Evolutionary conservation across 1,140 invertebrate species (phyloP), one percentile per base, ranked within the genome.

Genomic region (Plectus sambesii): DNA sequence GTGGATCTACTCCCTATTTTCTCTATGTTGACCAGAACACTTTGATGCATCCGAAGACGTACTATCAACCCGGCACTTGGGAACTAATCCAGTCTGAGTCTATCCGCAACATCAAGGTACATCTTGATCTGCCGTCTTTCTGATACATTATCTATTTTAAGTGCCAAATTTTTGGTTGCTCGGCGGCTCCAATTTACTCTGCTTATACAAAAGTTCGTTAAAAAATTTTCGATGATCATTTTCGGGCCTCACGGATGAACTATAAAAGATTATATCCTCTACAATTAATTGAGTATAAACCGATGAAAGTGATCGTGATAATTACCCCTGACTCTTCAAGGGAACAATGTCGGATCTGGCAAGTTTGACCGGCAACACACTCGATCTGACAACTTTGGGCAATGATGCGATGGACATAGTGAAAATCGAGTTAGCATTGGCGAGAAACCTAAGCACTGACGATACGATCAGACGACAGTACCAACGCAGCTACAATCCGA

Each of bases 11-110:
- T n/a, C 20, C 54, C 23, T 62, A 55, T 35, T 45, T 49, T 1
- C 23, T 62, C 15, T 50, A 47, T 30, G 17, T 62, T n/a, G 60
- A 62, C 38, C 60, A 62, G 37, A 45, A 47, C 22, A 44, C 51
- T 9, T 43, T 47, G 12, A 27, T 51, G 1, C 33, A 35, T 19
- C 19, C 17, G 20, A 38, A 49, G 33, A 58, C 45, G 15, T 58
- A 55, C 33, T 49, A 51, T 25, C 22, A 20, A 25, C 56, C 60
- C 40, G 46, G n/a, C n/a, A n/a, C 45, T 5, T 62, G 58, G 58
- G 40, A 47, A 25, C 4, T 23, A 2, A 17, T 50, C 12, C 42
- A 56, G 15, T n/a, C n/a, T n/a, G n/a, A n/a, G n/a, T n/a, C n/a
- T n/a, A n/a, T n/a, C n/a, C n/a, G n/a, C n/a, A n/a, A n/a, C n/a